Base-by-base conservation (phyloP, 2,113 vertebrate species). In the Seriola quinqueradiata region DNA sequence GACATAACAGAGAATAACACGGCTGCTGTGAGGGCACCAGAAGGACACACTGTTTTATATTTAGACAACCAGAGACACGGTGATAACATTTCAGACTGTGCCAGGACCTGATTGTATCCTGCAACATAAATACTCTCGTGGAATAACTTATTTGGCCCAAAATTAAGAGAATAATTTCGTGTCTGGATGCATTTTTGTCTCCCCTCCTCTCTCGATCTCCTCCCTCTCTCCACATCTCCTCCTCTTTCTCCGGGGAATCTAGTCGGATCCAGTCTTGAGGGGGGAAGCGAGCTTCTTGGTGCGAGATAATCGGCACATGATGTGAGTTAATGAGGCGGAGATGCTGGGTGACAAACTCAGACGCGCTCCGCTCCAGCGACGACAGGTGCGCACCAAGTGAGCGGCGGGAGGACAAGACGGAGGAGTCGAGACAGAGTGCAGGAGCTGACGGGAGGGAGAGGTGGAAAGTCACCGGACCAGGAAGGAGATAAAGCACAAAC, bases 321-420 rank as follows among this genome's bases (percentile, higher is more conserved):
- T 92, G 87, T 82, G 90, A 89, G 81, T 83, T 89, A 92, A 94
- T 94, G 90, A 94, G 86, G 93, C 88, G 92, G 87, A 89, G 90
- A 92, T 87, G 92, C 80, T 40, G 46, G 59, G 66, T 76, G 52
- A 92, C 92, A 83, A 84, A 88, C 83, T 70, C 87, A 76, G 80
- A 60, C 82, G 77, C 85, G 85, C 90, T 63, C 68, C 57, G 83
- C 87, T 74, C 44, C 82, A 3, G 50, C 52, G 38, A 76, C 40
- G 14, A 77, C 89, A 93, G 90, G 88, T 89, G 89, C 64, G 75
- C 80, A 52, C 17, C 64, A 46, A 66, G 85, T 86, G 91, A 85
- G 81, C 74, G 36, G 59, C 85, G 71, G 70, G 76, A 84, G 73
- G 73, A 74, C 46, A 21, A 76, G 50, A 40, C 69, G 34, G 75